Base-by-base conservation (phyloP, 64 coral and sea anemone genomes). In the Trachythela sp. region DNA sequence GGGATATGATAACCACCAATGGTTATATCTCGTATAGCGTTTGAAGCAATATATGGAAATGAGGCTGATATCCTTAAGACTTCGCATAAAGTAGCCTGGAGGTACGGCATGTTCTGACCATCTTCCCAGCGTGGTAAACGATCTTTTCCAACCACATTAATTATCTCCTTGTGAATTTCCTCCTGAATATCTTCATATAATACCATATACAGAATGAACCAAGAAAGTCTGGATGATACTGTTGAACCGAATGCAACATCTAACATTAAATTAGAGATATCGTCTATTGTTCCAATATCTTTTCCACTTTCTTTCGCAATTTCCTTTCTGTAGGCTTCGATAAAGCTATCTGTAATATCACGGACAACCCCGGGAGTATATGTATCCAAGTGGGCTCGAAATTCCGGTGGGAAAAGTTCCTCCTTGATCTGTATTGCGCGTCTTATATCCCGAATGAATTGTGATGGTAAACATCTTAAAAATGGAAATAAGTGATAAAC, bases 31-130 rank as follows among this genome's bases (percentile, higher is more conserved):
- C 56, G 56, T 24, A 64, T 64, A 64, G 56, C 56, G 24, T 6
- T n/a, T 27, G 56, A 18, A 6, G 20, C 56, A 7, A 18, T n/a
- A 26, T 10, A 10, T 5, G 26, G 20, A 64, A 64, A 8, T 8
- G 26, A 8, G 5, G 13, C 56, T 26, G 56, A 64, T 0, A 18
- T 27, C 22, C 56, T 20, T 6, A 93, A 18, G 0, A 84, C 87
- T 52, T 95, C 94, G 8, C 83, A 18, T 48, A 93, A 84, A 30
- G 92, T 87, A 41, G 91, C 94, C 24, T 93, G 85, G 30, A 95
- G 72, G 83, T 89, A 93, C 17, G 86, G 92, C 29, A 93, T 20
- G 29, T 89, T 88, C 20, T 85, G 77, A 24, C 5, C 32, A 77
- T 76, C 15, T 85, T 85, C 5, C 92, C 52, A 87, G 14, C 26